Evolutionary conservation across 92 coral and sea anemone genomes (phyloP).

Genomic region (Actinostola sp.): DNA sequence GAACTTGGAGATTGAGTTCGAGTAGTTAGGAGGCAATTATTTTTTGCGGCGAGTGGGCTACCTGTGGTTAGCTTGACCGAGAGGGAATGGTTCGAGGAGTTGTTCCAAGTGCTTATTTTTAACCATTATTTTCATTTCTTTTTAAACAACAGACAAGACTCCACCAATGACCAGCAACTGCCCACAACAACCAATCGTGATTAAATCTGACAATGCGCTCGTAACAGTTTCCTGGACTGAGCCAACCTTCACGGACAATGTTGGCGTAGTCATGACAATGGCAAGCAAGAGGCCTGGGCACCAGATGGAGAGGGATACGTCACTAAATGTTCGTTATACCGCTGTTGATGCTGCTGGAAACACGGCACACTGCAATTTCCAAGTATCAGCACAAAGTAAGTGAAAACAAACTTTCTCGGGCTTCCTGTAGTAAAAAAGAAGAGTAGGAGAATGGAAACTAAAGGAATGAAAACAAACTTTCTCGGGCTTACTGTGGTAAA

Average conservation of each 20-base stretch:
- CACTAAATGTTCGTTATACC: slow-evolving; percentile 75
- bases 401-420: too few relatives aligned
- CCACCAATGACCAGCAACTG: slow-evolving; percentile 76
- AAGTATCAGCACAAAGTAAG: slow-evolving; percentile 75
- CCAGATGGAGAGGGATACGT: slow-evolving; percentile 65
- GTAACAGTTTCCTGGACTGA: slow-evolving; percentile 67
- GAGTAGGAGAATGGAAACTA: neutral
- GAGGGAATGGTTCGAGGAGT: too few relatives aligned
- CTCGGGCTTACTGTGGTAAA: too few relatives aligned
- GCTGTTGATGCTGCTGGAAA: slow-evolving; percentile 89
- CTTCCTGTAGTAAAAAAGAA: too few relatives aligned
- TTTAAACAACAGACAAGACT: slow-evolving; percentile 62
- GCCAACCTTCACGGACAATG: slow-evolving; percentile 94
- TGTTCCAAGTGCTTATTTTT: neutral
- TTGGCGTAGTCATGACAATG: slow-evolving; percentile 60
- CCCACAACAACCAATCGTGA: slow-evolving; percentile 46
- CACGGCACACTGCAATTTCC: slow-evolving; percentile 70
- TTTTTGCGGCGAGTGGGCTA: too few relatives aligned
- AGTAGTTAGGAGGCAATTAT: too few relatives aligned
- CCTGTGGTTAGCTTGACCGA: too few relatives aligned
- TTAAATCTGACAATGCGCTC: slow-evolving; percentile 29
- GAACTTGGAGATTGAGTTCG: neutral
- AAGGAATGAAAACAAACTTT: too few relatives aligned
- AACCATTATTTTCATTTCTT: neutral
- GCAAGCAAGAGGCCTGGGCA: slow-evolving; percentile 87